phyloP scores from a whole-genome alignment of 2,113 vertebrate genomes.

The Lates calcarifer region DNA sequence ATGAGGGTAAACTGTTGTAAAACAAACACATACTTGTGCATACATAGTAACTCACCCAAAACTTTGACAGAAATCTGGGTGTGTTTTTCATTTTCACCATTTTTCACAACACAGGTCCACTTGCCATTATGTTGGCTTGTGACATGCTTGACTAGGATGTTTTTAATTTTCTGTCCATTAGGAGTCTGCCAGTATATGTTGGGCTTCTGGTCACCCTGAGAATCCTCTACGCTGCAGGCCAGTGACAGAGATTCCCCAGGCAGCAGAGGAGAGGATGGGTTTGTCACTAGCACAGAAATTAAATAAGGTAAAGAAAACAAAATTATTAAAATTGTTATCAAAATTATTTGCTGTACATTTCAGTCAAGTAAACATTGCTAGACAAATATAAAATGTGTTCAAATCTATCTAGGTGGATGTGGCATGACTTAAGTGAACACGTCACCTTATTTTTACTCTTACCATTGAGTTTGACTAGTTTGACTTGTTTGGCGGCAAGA shows the following conservation, averaged over 20 bases:
- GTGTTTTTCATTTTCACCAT: rapidly evolving
- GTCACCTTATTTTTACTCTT: conserved; percentile 30
- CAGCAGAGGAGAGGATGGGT: not conserved
- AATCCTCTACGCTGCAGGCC: conserved; percentile 10
- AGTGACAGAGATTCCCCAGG: not conserved
- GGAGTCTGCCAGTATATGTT: conserved; percentile 63
- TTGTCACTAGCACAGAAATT: conserved; percentile 54
- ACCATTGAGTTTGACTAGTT: conserved; percentile 50
- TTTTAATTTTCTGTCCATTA: rapidly evolving
- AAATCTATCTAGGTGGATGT: not conserved
- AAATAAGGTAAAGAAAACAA: not conserved
- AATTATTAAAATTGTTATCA: not conserved
- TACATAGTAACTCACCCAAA: conserved; percentile 69
- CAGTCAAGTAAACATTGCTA: not conserved
- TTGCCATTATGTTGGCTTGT: conserved; percentile 53
- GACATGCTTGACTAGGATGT: too few relatives aligned
- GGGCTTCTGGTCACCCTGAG: rapidly evolving
- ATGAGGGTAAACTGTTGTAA: not conserved
- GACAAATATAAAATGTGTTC: not conserved
- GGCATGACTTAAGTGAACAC: not conserved
- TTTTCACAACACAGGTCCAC: conserved; percentile 71
- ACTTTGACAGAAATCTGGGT: conserved; percentile 48
- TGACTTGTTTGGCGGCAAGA: too few relatives aligned
- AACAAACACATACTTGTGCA: not conserved
- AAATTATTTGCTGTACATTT: not conserved